These are phyloP conservation scores for Carcina quercana DNA, from an alignment of 2,888 invertebrate genomes.

Conservation along the genomic window DNA sequence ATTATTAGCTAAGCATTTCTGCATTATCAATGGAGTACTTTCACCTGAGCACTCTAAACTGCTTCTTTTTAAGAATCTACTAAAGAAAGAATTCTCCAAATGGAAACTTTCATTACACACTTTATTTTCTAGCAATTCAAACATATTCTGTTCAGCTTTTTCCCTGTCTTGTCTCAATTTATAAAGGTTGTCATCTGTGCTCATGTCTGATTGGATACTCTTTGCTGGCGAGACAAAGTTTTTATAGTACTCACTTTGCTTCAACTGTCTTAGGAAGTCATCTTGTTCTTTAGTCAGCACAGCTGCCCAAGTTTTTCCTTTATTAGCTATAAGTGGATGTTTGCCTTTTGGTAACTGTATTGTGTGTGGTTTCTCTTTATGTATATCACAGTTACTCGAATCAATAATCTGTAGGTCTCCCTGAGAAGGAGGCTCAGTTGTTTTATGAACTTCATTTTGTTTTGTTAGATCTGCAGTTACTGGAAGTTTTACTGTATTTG, in stretches of 20 bases:
- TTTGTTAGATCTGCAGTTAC: constrained; percentile 1
- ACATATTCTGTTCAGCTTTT: constrained; percentile 80
- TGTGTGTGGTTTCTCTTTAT: constrained; percentile 13
- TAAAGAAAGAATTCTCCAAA: constrained; percentile 78
- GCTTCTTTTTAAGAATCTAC: constrained; percentile 60
- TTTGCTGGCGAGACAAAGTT: constrained; percentile 58
- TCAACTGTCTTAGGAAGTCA: constrained; percentile 55
- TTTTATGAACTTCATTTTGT: not conserved
- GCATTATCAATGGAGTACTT: constrained; percentile 57
- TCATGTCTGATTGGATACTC: constrained; percentile 47
- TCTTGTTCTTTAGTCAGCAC: constrained; percentile 60
- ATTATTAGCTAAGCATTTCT: constrained; percentile 51
- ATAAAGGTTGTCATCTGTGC: constrained; percentile 42
- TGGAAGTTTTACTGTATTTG: constrained; percentile 11
- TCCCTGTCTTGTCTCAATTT: constrained; percentile 54
- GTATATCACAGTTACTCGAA: constrained; percentile 3
- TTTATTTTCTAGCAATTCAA: constrained; percentile 85
- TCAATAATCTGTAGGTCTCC: too few species aligned
- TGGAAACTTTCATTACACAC: constrained; percentile 82
- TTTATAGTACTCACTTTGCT: constrained; percentile 63
- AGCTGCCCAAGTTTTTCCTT: constrained; percentile 62
- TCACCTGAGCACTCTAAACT: constrained; percentile 52
- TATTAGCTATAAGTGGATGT: constrained; percentile 52
- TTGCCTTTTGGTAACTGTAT: constrained; percentile 41
- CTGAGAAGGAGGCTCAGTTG: too few species aligned